These are phyloP conservation scores for Menura novaehollandiae DNA, from an alignment of 2,113 vertebrate species.

Conservation along the genomic window DNA sequence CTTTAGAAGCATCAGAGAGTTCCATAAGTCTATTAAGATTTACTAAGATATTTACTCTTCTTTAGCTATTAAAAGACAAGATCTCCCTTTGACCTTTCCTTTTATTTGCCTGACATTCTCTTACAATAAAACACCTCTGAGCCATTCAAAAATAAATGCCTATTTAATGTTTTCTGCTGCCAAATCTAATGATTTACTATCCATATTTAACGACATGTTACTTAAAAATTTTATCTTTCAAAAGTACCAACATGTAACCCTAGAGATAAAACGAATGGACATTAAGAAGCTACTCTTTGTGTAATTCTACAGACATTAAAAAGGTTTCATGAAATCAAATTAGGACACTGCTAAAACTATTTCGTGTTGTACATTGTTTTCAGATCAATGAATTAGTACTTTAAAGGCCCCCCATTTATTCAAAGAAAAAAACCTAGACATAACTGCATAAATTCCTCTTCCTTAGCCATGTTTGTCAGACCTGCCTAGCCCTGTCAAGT, in stretches of 20 bases:
- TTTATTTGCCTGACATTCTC: constrained; percentile 71
- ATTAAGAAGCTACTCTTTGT: neutral
- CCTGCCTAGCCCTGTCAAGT: neutral
- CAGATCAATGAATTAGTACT: neutral
- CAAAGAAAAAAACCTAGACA: neutral
- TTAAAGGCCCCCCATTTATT: neutral
- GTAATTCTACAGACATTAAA: neutral
- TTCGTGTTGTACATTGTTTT: neutral
- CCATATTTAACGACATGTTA: neutral
- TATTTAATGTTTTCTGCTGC: constrained; percentile 48
- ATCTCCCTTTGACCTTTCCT: constrained; percentile 62
- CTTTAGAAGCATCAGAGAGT: neutral
- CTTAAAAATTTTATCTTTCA: constrained; percentile 17
- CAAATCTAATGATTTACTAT: constrained; percentile 28
- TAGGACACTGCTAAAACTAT: neutral
- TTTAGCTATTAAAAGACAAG: constrained; percentile 60
- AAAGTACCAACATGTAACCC: neutral
- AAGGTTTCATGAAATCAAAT: neutral
- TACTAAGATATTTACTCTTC: constrained; percentile 65
- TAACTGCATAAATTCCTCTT: neutral
- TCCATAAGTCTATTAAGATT: constrained; percentile 56
- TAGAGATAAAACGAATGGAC: neutral
- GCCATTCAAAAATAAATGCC: constrained; percentile 44
- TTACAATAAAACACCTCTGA: constrained; percentile 49
- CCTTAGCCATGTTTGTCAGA: neutral